phyloP scores from a whole-genome alignment of 2,113 vertebrate species.

The Gyps fulvus region DNA sequence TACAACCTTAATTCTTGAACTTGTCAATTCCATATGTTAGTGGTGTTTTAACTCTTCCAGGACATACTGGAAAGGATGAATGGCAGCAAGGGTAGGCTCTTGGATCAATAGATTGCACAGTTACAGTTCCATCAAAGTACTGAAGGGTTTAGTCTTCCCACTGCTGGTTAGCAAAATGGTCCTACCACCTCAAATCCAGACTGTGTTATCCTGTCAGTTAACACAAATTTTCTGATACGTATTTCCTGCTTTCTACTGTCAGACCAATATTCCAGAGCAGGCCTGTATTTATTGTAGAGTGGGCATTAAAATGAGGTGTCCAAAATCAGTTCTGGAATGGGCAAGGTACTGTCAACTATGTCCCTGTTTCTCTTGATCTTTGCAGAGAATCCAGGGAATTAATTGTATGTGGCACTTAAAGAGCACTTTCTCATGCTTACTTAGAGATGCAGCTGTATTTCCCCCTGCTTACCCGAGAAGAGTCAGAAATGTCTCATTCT shows the following conservation, averaged over 20 bases:
- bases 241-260: neutral
- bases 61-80: neutral
- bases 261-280: neutral
- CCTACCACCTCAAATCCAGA: neutral
- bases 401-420: conserved; percentile 12
- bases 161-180: neutral
- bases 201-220: neutral
- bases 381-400: neutral
- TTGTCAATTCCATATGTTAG: neutral
- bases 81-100: neutral
- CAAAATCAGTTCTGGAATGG: neutral
- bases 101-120: neutral
- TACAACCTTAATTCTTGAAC: neutral
- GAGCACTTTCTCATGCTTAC: conserved; percentile 8
- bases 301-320: neutral
- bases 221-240: rapidly evolving
- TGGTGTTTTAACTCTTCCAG: neutral
- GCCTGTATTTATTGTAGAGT: neutral
- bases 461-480: neutral
- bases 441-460: neutral
- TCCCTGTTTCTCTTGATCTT: neutral
- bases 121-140: neutral
- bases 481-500: neutral
- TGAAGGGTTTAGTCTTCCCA: neutral
- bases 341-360: neutral